Base-by-base conservation (phyloP, 2,797 vertebrate species). In the Buceros bicornis region DNA sequence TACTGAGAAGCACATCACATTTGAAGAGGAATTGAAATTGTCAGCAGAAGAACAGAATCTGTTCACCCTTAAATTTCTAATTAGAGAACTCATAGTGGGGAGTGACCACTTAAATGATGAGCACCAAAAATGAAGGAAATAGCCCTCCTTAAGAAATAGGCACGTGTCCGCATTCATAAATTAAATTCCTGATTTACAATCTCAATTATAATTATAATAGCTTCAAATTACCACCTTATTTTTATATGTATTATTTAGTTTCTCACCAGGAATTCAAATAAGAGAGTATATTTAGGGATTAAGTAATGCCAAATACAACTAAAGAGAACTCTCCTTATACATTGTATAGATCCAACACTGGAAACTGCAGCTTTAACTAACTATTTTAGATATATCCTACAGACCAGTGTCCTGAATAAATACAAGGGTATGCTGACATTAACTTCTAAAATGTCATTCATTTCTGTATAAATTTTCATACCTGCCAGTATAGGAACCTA, bases 21-120 rank as follows among this genome's bases (percentile, higher is more conserved):
- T 97, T 98, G 87, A 97, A 96, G 87, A 86, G 69, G 90, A 97
- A 95, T 37, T 94, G 88, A 65, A 95, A 96, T 91, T 95, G 95
- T 93, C 93, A 96, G 70, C 2, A 5, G 95, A 89, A 96, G 91
- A 96, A 84, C 77, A 92, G 89, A 97, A 97, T 91, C 91, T 91
- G 76, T 76, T 95, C 95, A 96, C 54, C 60, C 80, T 96, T 92
- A 76, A 83, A 94, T 93, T 95, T 35, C 85, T 97, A 97, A 95
- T 95, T 96, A 94, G 85, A 94, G 48, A 89, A 93, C 65, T 92
- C 82, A 50, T 71, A 91, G 74, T 48, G 40, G 53, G 42, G 94
- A 97, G 62, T 66, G 72, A 74, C 40, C 87, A 87, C 50, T 93
- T 87, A 90, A 66, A 92, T 74, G 90, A 97, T 77, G 92, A 96